These are phyloP conservation scores for Corapipo altera DNA, from an alignment of 2,113 vertebrate species.

Conservation along the genomic window DNA sequence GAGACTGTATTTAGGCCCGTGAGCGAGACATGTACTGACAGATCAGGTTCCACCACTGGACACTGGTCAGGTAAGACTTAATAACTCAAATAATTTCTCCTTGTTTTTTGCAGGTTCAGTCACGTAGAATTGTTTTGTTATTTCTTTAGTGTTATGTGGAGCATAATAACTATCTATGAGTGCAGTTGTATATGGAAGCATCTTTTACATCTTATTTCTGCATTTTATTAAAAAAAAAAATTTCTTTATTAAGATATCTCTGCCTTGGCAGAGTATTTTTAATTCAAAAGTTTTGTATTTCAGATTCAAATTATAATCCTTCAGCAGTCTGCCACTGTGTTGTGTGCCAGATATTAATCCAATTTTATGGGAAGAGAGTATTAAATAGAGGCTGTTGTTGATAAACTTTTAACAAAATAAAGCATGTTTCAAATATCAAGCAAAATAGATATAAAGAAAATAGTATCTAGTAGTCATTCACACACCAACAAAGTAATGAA, in stretches of 20 bases:
- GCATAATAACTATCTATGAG: accelerated
- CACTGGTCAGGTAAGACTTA: conserved; percentile 92
- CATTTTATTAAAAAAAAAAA: neutral
- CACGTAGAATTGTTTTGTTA: accelerated
- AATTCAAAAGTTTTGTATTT: neutral
- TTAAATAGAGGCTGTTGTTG: neutral
- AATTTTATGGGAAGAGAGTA: neutral
- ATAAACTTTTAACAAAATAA: neutral
- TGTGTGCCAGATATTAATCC: neutral
- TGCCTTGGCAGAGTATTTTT: neutral
- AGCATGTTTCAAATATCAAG: neutral
- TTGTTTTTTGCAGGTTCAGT: neutral
- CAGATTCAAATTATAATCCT: neutral
- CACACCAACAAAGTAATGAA: neutral
- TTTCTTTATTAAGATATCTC: neutral
- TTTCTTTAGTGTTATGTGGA: accelerated
- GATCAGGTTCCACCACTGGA: conserved; percentile 86
- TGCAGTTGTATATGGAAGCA: neutral
- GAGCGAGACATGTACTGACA: conserved; percentile 93
- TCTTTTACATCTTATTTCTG: neutral
- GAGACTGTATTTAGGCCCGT: conserved; percentile 96
- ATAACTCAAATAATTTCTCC: accelerated
- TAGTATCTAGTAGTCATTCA: neutral
- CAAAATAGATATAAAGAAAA: neutral
- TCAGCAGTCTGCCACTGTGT: neutral